phyloP scores from a whole-genome alignment of 2,113 vertebrate species.

The Mola mola region DNA sequence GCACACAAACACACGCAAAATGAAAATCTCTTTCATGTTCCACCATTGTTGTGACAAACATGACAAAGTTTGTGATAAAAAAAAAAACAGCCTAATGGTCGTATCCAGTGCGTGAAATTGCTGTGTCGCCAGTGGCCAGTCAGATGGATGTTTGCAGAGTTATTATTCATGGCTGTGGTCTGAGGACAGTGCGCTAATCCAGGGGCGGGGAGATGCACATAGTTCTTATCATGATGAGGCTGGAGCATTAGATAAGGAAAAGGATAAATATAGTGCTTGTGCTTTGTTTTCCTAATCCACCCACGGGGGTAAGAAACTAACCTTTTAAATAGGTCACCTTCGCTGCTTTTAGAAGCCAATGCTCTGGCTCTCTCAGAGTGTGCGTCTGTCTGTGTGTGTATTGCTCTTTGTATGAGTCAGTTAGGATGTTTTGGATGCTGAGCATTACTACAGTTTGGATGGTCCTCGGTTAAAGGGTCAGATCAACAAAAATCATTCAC shows the following conservation, averaged over 20 bases:
- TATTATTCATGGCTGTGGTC: conserved; percentile 60
- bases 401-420: too few species aligned
- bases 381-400: neutral
- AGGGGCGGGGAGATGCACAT: conserved; percentile 58
- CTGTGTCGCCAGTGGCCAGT: conserved; percentile 62
- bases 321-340: conserved; percentile 79
- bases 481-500: too few species aligned
- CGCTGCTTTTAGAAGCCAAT: conserved; percentile 58
- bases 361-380: conserved; percentile 17
- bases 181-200: conserved; percentile 68
- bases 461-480: too few species aligned
- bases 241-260: conserved; percentile 70
- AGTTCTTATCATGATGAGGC: conserved; percentile 71
- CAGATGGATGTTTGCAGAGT: conserved; percentile 53
- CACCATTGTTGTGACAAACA: conserved; percentile 20
- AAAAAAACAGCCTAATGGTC: too few species aligned
- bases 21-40: neutral
- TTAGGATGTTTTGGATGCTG: too few species aligned
- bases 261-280: conserved; percentile 73
- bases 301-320: conserved; percentile 71
- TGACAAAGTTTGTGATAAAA: conserved; percentile 35
- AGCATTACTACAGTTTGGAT: too few species aligned
- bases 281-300: conserved; percentile 76
- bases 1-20: too few species aligned
- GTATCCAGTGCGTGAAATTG: conserved; percentile 74